phyloP scores from a whole-genome alignment of 2,888 invertebrate species.

The Cyaniris semiargus region DNA sequence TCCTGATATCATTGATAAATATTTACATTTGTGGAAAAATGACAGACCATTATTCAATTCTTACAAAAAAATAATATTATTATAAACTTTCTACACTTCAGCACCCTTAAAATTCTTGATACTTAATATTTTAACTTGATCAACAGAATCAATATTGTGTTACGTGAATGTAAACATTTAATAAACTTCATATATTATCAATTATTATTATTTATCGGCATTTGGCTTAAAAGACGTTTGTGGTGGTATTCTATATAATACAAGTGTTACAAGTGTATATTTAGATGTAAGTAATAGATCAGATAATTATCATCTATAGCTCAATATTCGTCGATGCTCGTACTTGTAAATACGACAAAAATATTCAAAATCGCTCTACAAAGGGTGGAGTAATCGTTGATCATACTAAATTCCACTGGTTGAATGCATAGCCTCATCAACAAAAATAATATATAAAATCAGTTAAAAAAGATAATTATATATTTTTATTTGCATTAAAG shows the following conservation, averaged over 20 bases:
- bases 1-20: background rate
- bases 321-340: slow-evolving; percentile 38
- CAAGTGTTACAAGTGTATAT: slow-evolving; percentile 58
- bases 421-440: background rate
- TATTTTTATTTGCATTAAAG: background rate
- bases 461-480: slow-evolving; percentile 28
- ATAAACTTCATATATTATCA: slow-evolving; percentile 32
- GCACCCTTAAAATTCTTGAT: no score
- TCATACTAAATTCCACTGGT: background rate
- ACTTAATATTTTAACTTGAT: background rate
- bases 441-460: background rate
- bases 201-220: slow-evolving; percentile 40
- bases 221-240: slow-evolving; percentile 63
- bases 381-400: background rate
- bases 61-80: no score
- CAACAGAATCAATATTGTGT: background rate
- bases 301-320: slow-evolving; percentile 49
- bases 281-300: slow-evolving; percentile 45
- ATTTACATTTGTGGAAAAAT: background rate
- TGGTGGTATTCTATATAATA: slow-evolving; percentile 63
- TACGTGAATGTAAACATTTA: slow-evolving; percentile 22
- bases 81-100: no score
- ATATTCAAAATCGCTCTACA: slow-evolving; percentile 24
- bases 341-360: slow-evolving; percentile 42
- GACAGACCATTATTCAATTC: no score